phyloP scores from a whole-genome alignment of 2,113 vertebrate genomes.

The Proteles cristata region DNA sequence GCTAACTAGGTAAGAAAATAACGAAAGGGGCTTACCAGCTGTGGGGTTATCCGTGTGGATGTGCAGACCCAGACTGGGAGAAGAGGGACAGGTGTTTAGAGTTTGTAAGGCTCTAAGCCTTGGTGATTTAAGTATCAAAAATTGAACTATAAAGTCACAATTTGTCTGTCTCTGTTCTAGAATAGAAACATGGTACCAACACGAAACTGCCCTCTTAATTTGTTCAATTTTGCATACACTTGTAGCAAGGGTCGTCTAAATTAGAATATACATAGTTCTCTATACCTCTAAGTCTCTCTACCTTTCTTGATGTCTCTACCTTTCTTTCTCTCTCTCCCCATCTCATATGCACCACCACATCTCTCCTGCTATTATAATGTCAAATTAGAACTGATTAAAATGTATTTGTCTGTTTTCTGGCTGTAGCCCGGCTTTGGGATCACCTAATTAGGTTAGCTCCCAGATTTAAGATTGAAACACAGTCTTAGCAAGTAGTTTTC shows the following conservation, averaged over 20 bases:
- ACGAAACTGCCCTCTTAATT: not conserved
- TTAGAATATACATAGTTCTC: not conserved
- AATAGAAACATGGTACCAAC: not conserved
- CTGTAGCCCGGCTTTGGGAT: not conserved
- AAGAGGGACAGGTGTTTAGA: not conserved
- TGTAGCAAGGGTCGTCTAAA: not conserved
- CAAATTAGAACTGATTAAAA: constrained; percentile 18
- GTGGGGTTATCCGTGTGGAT: not conserved
- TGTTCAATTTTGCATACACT: not conserved
- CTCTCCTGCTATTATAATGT: not conserved
- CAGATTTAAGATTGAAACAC: not conserved
- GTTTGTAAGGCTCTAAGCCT: not conserved
- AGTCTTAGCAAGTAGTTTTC: constrained; percentile 8
- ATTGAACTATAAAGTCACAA: not conserved
- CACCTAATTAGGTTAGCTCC: not conserved
- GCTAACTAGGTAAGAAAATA: not conserved
- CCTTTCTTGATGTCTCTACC: not conserved
- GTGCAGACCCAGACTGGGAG: not conserved
- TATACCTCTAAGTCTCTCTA: not conserved
- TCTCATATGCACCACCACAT: not conserved
- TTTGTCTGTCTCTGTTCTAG: not conserved
- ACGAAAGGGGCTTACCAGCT: not conserved
- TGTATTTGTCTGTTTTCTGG: not conserved
- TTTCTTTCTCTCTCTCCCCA: not conserved
- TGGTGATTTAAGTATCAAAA: not conserved